Evolutionary conservation across 2,113 vertebrate genomes (phyloP).

Genomic region (Cyanistes caeruleus): DNA sequence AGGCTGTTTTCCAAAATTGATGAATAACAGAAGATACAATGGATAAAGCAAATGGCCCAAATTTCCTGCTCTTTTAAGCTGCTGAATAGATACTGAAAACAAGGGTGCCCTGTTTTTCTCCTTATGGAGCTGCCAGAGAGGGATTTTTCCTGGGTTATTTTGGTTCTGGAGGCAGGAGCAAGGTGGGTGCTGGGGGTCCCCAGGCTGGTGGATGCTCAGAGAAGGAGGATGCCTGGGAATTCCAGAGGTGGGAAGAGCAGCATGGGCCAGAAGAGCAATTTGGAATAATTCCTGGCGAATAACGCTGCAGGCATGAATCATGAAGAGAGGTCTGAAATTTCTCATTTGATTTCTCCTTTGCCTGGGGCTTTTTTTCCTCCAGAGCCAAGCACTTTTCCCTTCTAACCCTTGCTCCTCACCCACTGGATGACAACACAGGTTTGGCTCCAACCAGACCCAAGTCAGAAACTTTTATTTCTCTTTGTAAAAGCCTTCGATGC

Average conservation of each 20-base stretch:
- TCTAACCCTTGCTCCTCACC: not conserved
- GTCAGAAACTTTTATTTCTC: not conserved
- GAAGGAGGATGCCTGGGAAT: not conserved
- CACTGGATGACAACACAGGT: not conserved
- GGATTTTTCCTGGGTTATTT: not conserved
- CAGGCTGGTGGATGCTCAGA: fast-evolving
- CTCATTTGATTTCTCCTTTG: not conserved
- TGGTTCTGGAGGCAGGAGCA: not conserved
- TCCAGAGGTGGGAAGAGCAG: not conserved
- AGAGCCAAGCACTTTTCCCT: not conserved
- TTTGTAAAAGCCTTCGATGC: not conserved
- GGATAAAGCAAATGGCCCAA: slow-evolving; percentile 56
- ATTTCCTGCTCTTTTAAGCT: slow-evolving; percentile 67
- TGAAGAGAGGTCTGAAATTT: not conserved
- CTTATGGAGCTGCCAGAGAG: not conserved
- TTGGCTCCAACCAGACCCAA: not conserved
- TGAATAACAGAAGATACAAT: slow-evolving; percentile 67
- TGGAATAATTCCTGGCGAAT: not conserved
- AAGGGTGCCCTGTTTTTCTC: slow-evolving; percentile 52
- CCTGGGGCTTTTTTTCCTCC: not conserved
- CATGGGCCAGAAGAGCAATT: fast-evolving
- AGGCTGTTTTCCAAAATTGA: slow-evolving; percentile 71
- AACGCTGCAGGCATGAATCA: not conserved
- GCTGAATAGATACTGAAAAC: slow-evolving; percentile 48
- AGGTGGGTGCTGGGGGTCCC: not conserved